Conservation (phyloP, 1,140 invertebrate genomes). For the Oscheius sp. region DNA sequence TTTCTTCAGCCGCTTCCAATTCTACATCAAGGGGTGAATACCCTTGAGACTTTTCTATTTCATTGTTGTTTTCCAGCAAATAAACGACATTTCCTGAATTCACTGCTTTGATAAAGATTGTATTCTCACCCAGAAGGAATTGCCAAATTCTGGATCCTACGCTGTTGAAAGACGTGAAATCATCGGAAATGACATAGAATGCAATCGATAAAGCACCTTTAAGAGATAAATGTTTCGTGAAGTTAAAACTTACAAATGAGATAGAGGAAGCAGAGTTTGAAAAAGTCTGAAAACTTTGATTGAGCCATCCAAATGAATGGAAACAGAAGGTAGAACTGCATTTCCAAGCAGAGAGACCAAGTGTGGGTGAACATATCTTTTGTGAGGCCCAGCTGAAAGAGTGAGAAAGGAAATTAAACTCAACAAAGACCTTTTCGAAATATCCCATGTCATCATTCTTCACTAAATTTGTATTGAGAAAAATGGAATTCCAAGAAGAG, state of each 20-base stretch:
- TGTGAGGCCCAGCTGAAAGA: constrained; percentile 18
- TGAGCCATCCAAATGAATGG: background rate
- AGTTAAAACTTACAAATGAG: constrained; percentile 14
- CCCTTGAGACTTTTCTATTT: too few species aligned
- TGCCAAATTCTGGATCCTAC: constrained; percentile 24
- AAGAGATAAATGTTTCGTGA: background rate
- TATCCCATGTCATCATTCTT: too few species aligned
- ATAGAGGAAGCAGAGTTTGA: background rate
- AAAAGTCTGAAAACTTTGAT: background rate
- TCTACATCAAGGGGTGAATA: too few species aligned
- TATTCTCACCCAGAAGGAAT: constrained; percentile 8
- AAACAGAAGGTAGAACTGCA: constrained; percentile 23
- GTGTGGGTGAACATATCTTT: constrained; percentile 25
- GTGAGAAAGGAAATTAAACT: too few species aligned
- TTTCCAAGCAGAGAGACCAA: constrained; percentile 16
- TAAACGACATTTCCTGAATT: too few species aligned
- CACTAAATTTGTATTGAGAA: too few species aligned
- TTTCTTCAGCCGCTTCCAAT: too few species aligned
- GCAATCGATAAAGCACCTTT: background rate
- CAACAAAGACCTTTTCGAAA: too few species aligned
- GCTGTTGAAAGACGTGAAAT: constrained; percentile 1
- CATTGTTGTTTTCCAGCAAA: background rate
- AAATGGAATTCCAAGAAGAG: too few species aligned
- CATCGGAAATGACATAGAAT: background rate
- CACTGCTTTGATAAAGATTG: too few species aligned